Percentiles rank a stretch among this genome's conserved stretches.
These are phyloP conservation scores for Aptenodytes forsteri DNA, from an alignment of 2,113 vertebrate species.

Conservation along the genomic window DNA sequence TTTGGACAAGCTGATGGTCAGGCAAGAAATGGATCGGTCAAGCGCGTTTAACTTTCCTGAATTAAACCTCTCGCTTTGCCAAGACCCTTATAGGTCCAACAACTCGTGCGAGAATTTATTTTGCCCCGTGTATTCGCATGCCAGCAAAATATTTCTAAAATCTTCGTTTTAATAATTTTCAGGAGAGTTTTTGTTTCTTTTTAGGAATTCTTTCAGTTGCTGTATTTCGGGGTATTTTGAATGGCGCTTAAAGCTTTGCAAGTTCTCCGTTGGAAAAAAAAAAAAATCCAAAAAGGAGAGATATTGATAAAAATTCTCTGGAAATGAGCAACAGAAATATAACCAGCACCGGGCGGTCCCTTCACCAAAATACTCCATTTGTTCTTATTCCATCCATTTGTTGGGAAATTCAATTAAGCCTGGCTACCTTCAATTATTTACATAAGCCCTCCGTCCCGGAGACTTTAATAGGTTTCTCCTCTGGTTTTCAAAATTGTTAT, in stretches of 20 bases:
- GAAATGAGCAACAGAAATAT: not conserved
- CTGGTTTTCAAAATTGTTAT: not conserved
- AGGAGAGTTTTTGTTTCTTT: not conserved
- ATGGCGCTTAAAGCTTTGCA: not conserved
- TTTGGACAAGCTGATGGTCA: not conserved
- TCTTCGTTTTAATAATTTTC: not conserved
- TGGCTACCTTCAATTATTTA: not conserved
- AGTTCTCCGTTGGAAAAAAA: accelerated
- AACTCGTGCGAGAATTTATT: not conserved
- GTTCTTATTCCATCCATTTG: not conserved
- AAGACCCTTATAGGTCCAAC: not conserved
- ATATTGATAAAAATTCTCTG: not conserved
- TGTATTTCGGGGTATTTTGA: not conserved
- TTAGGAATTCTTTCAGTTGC: not conserved
- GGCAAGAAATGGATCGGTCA: not conserved
- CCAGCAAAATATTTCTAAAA: not conserved
- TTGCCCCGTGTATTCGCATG: not conserved
- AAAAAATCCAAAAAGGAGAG: not conserved
- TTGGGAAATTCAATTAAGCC: not conserved
- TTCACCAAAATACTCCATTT: not conserved
- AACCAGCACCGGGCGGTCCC: not conserved
- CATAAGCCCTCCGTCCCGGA: not conserved
- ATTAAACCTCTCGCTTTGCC: not conserved
- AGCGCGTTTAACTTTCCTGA: not conserved
- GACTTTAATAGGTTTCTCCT: not conserved